A percentile compares a stretch with the other conserved stretches of the same genome.
Evolutionary conservation across 2,113 vertebrate species (phyloP).

Genomic region (Collichthys lucidus): DNA sequence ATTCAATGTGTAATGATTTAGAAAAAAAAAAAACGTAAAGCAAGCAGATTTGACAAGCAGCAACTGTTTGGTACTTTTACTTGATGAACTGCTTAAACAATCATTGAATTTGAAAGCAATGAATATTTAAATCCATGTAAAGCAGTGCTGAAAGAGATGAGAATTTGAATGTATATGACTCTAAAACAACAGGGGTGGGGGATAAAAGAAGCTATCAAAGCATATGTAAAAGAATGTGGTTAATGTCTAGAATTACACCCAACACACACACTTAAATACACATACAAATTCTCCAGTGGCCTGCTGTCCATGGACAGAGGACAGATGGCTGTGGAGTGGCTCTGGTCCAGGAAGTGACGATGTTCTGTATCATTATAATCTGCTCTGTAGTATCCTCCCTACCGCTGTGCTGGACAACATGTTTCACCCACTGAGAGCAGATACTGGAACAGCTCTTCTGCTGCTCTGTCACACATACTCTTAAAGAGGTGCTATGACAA

Average conservation of each 20-base stretch:
- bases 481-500: slow-evolving; percentile 47
- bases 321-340: slow-evolving; percentile 83
- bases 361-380: slow-evolving; percentile 84
- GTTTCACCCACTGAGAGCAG: slow-evolving; percentile 78
- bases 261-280: slow-evolving; percentile 27
- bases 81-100: not conserved
- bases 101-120: not conserved
- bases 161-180: not conserved
- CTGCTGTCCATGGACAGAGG: slow-evolving; percentile 76
- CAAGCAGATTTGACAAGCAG: not conserved
- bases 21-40: not conserved
- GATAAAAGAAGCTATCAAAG: slow-evolving; percentile 42
- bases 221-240: slow-evolving; percentile 54
- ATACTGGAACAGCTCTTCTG: slow-evolving; percentile 67
- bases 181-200: slow-evolving; percentile 24
- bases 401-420: slow-evolving; percentile 82
- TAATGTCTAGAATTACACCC: slow-evolving; percentile 60
- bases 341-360: slow-evolving; percentile 80
- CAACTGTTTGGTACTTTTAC: not conserved
- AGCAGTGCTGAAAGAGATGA: not conserved
- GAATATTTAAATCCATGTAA: not conserved
- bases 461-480: slow-evolving; percentile 63
- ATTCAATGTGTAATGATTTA: not conserved
- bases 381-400: slow-evolving; percentile 78
- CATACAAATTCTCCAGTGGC: slow-evolving; percentile 49